Base-by-base conservation (phyloP, 2,888 invertebrate genomes). In the Drosophila prolongata region DNA sequence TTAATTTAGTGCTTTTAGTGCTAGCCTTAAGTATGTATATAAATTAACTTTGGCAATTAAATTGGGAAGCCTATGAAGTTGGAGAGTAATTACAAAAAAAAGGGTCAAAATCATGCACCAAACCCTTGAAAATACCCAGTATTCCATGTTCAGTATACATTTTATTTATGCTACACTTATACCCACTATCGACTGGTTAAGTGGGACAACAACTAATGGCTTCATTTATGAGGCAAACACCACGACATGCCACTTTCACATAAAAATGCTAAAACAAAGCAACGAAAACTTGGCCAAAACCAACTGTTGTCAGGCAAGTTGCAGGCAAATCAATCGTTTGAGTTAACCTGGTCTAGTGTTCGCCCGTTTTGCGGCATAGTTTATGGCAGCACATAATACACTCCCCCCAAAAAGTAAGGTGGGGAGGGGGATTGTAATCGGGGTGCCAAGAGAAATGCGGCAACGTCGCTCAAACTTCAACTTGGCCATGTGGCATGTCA, bases 231-330 rank as follows among this genome's bases (percentile, higher is more conserved):
- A n/a, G 30, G 3, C 35, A 42, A 30, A 34, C 47, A 9, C 47
- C 27, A 30, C 35, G 44, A 56, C 62, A 64, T 46, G 62, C 38
- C 47, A 67, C 68, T 50, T 68, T 67, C 68, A 56, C 67, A 44
- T 68, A 38, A 53, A 64, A 44, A 37, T 8, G 35, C 19, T 16
- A 64, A 34, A 52, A 66, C 53, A 66, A 38, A 38, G 19, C 24
- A 4, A 16, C 2, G 13, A 34, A 38, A 59, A 57, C 43, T 54
- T 69, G 70, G 73, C 84, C 83, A 86, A 76, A 83, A 80, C 88
- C 87, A 83, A 83, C 88, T 88, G 83, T 83, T 83, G 83, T 83
- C 88, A 78, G 88, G 83, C 78, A 54, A 77, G 77, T 57, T 16
- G 16, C n/a, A 30, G 54, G 42, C 35, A 42, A 55, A 71, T 38